These are phyloP conservation scores for Lasiurus borealis DNA, from an alignment of 2,113 vertebrate genomes.

Conservation along the genomic window DNA sequence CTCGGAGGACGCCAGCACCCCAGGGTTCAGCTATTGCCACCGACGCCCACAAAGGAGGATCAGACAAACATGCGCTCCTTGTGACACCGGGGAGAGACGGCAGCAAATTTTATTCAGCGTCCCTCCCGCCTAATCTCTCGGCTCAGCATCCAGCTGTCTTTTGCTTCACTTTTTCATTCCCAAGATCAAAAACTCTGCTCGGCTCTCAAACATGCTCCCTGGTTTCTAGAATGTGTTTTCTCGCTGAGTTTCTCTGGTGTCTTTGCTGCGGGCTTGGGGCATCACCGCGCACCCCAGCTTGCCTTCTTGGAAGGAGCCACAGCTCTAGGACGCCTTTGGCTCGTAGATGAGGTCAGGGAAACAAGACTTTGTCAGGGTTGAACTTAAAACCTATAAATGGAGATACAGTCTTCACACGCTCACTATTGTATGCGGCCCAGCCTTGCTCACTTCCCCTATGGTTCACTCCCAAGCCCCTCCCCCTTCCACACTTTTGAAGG, in stretches of 20 bases:
- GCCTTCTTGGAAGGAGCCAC: rapidly evolving
- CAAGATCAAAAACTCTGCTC: not conserved
- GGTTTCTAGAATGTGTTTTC: not conserved
- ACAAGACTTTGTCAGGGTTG: not conserved
- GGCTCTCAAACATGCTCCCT: not conserved
- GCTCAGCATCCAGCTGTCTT: not conserved
- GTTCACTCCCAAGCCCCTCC: too few relatives aligned
- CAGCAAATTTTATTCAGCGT: rapidly evolving
- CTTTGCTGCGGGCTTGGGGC: too few relatives aligned
- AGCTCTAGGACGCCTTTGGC: rapidly evolving
- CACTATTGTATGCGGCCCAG: rapidly evolving
- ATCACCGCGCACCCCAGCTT: rapidly evolving
- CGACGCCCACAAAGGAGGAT: not conserved
- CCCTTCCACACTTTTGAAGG: too few relatives aligned
- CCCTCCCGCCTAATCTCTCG: rapidly evolving
- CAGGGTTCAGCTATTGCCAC: not conserved
- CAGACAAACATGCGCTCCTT: not conserved
- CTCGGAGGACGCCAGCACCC: too few relatives aligned
- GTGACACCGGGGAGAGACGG: not conserved
- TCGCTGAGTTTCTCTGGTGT: not conserved
- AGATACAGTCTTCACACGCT: not conserved
- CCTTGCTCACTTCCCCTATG: not conserved
- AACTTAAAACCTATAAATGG: too few relatives aligned
- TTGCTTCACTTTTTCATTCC: not conserved
- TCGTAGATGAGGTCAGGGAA: rapidly evolving